Conservation (phyloP, 2,797 vertebrate species). For the Onychomys torridus region DNA sequence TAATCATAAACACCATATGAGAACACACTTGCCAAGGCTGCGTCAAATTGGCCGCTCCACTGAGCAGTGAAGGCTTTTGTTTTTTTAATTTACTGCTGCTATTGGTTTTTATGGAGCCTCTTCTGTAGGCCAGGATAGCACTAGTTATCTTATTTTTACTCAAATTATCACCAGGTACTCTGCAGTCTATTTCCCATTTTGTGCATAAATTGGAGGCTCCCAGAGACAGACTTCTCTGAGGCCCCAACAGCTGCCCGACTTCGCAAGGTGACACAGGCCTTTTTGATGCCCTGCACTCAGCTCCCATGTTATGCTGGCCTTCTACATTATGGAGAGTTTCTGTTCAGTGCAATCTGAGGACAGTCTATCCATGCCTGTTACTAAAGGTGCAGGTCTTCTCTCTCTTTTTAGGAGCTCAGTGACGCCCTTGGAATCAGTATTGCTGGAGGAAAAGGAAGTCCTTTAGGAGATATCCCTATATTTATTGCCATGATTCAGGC, state of each 20-base stretch:
- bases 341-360: neutral
- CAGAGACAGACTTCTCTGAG: neutral
- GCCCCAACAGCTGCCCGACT: neutral
- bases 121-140: neutral
- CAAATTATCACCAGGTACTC: neutral
- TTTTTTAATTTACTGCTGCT: conserved; percentile 3
- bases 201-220: neutral
- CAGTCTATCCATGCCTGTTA: neutral
- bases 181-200: neutral
- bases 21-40: conserved; percentile 63
- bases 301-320: neutral
- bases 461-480: conserved; percentile 95
- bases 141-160: neutral
- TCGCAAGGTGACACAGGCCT: neutral
- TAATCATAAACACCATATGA: conserved; percentile 76
- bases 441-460: conserved; percentile 96
- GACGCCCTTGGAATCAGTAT: conserved; percentile 97
- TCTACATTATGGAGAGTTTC: neutral
- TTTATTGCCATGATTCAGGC: conserved; percentile 99
- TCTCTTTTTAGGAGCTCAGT: conserved; percentile 88
- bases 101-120: conserved; percentile 37
- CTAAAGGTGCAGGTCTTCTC: neutral
- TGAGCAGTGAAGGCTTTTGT: conserved; percentile 18
- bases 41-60: conserved; percentile 58
- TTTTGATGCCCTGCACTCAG: neutral